phyloP scores from a whole-genome alignment of 2,797 vertebrate genomes.

The Acipenser transmontanus region DNA sequence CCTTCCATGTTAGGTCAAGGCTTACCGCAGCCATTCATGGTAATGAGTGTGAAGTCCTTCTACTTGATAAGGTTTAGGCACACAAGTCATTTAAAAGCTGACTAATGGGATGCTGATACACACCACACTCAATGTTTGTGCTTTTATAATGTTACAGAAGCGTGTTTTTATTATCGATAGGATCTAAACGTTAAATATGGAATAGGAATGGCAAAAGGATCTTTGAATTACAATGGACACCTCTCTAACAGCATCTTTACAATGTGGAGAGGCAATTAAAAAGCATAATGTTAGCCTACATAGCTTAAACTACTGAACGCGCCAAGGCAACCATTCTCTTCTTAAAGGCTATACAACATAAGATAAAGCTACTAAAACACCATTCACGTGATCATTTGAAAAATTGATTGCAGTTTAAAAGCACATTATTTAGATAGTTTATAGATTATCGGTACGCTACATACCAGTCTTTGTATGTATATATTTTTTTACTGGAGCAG shows the following conservation, averaged over 20 bases:
- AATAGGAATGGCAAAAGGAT: constrained; percentile 41
- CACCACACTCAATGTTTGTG: constrained; percentile 47
- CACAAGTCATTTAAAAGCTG: constrained; percentile 69
- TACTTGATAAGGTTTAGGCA: constrained; percentile 74
- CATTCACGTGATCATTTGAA: no score
- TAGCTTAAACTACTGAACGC: no score
- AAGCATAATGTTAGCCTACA: background rate
- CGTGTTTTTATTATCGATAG: constrained; percentile 32
- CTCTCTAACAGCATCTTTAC: background rate
- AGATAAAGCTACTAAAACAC: no score
- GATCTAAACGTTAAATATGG: constrained; percentile 46
- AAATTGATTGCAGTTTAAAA: no score
- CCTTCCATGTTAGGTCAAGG: constrained; percentile 63
- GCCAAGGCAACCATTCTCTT: no score
- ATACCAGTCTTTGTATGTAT: no score
- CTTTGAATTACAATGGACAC: background rate
- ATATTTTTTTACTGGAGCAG: no score
- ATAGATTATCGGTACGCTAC: no score
- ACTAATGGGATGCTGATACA: constrained; percentile 73
- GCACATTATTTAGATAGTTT: no score
- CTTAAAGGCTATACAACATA: no score
- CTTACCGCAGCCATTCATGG: constrained; percentile 68
- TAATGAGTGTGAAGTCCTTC: constrained; percentile 72
- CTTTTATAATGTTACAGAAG: constrained; percentile 56
- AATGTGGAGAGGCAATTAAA: background rate